Percentiles rank a stretch among this genome's conserved stretches.
Conservation (phyloP, 2,888 invertebrate genomes). For the Brachyptera putata region DNA sequence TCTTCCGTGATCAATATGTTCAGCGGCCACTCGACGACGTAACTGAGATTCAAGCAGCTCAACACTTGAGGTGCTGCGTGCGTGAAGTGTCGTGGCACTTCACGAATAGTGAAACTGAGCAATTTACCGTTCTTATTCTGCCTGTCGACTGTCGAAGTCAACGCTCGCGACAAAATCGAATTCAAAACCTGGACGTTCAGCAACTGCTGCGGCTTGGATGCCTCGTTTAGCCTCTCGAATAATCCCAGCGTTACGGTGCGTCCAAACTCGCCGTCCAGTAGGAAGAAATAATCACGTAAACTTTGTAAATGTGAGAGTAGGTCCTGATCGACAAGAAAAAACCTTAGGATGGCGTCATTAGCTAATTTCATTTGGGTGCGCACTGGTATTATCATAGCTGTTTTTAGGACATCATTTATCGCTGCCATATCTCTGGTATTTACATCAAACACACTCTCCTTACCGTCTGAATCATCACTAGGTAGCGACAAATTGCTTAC, state of each 20-base stretch:
- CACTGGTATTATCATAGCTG: conserved; percentile 64
- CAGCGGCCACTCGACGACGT: conserved; percentile 70
- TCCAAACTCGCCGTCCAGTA: conserved; percentile 76
- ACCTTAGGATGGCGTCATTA: conserved; percentile 66
- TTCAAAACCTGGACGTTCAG: conserved; percentile 66
- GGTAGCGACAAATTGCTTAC: neutral
- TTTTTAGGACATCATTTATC: conserved; percentile 50
- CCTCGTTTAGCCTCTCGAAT: conserved; percentile 62
- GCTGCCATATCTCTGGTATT: neutral
- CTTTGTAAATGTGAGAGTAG: conserved; percentile 67
- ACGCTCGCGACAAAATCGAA: conserved; percentile 62
- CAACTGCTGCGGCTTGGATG: conserved; percentile 60
- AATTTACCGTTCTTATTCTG: conserved; percentile 7
- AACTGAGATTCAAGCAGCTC: conserved; percentile 63
- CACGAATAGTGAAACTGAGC: conserved; percentile 20
- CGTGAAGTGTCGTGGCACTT: conserved; percentile 13
- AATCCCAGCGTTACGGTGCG: conserved; percentile 65
- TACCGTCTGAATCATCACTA: neutral
- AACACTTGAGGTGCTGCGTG: conserved; percentile 55
- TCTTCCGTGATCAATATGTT: conserved; percentile 71
- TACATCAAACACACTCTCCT: neutral
- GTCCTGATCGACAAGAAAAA: conserved; percentile 61
- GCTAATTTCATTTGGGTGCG: conserved; percentile 64
- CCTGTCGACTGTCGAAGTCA: conserved; percentile 53
- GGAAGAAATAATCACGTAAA: conserved; percentile 71